Percentiles rank a stretch among this genome's conserved stretches.
Evolutionary conservation across 1,140 invertebrate species (phyloP).

Genomic region (Helicoverpa zea): DNA sequence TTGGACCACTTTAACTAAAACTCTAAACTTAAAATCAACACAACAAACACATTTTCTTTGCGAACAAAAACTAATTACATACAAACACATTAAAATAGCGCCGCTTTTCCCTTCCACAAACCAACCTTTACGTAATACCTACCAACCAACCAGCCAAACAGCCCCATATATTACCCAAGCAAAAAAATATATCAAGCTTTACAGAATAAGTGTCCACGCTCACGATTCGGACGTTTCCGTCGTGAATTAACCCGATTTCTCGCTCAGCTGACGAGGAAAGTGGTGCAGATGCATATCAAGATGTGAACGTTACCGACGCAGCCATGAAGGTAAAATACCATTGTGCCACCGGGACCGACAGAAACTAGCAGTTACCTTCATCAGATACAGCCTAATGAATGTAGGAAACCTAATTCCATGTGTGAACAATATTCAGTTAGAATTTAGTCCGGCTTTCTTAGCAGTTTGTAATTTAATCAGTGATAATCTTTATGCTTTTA

Average conservation of each 20-base stretch:
- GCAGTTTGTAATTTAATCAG: not conserved
- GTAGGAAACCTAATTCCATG: slow-evolving; percentile 18
- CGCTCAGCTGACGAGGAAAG: slow-evolving; percentile 49
- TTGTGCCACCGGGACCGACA: not conserved
- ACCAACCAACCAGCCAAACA: not conserved
- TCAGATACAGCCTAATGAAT: slow-evolving; percentile 26
- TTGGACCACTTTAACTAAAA: too few species aligned
- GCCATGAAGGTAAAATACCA: slow-evolving; percentile 24
- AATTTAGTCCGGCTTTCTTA: not conserved
- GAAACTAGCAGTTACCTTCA: slow-evolving; percentile 10
- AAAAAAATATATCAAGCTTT: slow-evolving; percentile 9
- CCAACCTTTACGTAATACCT: not conserved
- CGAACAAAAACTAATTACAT: too few species aligned
- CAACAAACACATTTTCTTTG: too few species aligned
- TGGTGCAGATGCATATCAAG: slow-evolving; percentile 54
- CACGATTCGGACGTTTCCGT: slow-evolving; percentile 46
- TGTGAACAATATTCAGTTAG: not conserved
- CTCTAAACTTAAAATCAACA: too few species aligned
- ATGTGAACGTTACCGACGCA: slow-evolving; percentile 34
- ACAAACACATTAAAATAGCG: too few species aligned
- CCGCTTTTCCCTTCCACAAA: too few species aligned
- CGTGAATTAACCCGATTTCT: slow-evolving; percentile 57
- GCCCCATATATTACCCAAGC: not conserved
- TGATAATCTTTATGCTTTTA: not conserved
- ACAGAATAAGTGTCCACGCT: slow-evolving; percentile 21